Conservation (phyloP, 2,113 vertebrate species). For the Gallinago paraguaiae region DNA sequence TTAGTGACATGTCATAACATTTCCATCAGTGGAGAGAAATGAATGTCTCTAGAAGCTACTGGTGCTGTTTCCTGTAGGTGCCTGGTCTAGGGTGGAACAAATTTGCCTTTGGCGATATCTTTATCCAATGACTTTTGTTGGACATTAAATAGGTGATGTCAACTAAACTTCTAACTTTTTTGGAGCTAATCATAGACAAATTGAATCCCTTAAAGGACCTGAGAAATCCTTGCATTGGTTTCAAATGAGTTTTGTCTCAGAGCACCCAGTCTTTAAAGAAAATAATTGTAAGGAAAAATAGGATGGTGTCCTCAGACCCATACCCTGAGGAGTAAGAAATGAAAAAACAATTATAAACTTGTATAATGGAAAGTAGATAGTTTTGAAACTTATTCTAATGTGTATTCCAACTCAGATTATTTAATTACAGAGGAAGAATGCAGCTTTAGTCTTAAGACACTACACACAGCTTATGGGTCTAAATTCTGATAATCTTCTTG, state of each 20-base stretch:
- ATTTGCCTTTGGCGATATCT: background rate
- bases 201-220: background rate
- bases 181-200: background rate
- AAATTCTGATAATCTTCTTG: background rate
- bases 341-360: background rate
- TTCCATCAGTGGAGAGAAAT: background rate
- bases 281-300: background rate
- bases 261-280: background rate
- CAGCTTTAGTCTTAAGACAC: background rate
- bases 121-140: background rate
- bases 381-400: background rate
- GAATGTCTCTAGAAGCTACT: background rate
- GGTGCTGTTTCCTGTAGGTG: background rate
- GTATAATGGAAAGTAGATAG: background rate
- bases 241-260: background rate
- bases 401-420: background rate
- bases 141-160: background rate
- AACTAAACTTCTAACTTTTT: background rate
- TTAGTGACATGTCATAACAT: background rate
- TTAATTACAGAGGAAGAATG: background rate
- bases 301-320: background rate
- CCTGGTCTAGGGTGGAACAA: background rate
- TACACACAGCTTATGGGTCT: background rate
- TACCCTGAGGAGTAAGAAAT: background rate
- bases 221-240: background rate